phyloP scores from a whole-genome alignment of 2,113 vertebrate genomes.

The Notothenia rossii region DNA sequence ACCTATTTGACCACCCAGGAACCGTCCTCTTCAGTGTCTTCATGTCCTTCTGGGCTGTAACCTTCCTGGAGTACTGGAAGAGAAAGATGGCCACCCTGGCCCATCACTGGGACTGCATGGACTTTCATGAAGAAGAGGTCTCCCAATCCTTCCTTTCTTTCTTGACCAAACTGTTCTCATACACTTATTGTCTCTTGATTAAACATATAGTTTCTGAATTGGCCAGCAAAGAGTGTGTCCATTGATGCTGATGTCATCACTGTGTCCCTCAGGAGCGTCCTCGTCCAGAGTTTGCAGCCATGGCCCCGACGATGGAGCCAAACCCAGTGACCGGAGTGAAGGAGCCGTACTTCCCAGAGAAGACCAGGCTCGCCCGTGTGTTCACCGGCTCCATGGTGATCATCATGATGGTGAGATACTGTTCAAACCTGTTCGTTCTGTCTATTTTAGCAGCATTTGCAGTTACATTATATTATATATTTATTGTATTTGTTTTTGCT shows the following conservation, averaged over 20 bases:
- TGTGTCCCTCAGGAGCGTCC: conserved; percentile 77
- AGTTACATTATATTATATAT: no score
- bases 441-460: not conserved
- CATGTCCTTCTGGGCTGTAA: conserved; percentile 88
- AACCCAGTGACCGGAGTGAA: conserved; percentile 87
- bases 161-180: not conserved
- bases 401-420: conserved; percentile 84
- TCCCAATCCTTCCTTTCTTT: conserved; percentile 4
- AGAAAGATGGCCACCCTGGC: conserved; percentile 85
- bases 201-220: not conserved
- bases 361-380: conserved; percentile 79
- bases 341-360: conserved; percentile 85
- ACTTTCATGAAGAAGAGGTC: conserved; percentile 87
- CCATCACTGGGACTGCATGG: conserved; percentile 88
- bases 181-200: not conserved
- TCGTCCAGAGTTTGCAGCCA: conserved; percentile 84
- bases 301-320: conserved; percentile 83
- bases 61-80: conserved; percentile 89
- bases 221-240: not conserved
- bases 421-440: not conserved
- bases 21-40: conserved; percentile 88
- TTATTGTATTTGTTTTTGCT: not conserved
- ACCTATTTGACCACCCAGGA: conserved; percentile 86
- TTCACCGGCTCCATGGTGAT: conserved; percentile 87
- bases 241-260: not conserved